phyloP scores from a whole-genome alignment of 1,140 invertebrate genomes.

The Caenorhabditis latens region DNA sequence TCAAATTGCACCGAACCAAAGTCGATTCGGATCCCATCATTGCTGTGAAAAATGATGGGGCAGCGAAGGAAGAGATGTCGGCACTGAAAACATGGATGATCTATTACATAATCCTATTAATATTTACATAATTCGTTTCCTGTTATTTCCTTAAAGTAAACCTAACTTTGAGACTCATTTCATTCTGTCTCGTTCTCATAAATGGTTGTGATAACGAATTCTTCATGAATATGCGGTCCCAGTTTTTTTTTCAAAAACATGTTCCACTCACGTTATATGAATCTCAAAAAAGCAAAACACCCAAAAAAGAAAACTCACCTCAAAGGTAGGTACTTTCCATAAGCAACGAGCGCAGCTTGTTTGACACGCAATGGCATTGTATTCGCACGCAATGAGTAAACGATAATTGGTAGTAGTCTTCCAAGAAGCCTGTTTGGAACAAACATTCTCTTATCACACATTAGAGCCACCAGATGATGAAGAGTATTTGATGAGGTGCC shows the following conservation, averaged over 20 bases:
- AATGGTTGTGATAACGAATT: no score
- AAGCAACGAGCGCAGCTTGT: not conserved
- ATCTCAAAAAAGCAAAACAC: no score
- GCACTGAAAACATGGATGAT: not conserved
- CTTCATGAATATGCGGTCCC: no score
- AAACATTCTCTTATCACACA: conserved; percentile 27
- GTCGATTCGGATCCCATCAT: not conserved
- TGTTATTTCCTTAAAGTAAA: no score
- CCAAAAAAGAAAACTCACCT: not conserved
- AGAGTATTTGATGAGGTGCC: not conserved
- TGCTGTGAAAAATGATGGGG: conserved; percentile 20
- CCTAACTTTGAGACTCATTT: no score
- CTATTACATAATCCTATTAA: no score
- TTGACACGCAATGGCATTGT: not conserved
- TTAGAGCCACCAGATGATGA: not conserved
- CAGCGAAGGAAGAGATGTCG: conserved; percentile 10
- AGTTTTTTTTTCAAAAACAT: no score
- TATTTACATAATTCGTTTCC: not conserved
- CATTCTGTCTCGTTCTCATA: no score
- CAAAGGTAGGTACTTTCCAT: conserved; percentile 15
- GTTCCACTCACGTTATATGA: no score
- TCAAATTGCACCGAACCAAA: conserved; percentile 2
- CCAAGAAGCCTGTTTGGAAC: conserved; percentile 12
- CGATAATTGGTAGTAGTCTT: conserved; percentile 21
- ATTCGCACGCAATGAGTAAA: not conserved